Evolutionary conservation across 2,888 invertebrate species (phyloP).

Genomic region (Folsomia manolachei): DNA sequence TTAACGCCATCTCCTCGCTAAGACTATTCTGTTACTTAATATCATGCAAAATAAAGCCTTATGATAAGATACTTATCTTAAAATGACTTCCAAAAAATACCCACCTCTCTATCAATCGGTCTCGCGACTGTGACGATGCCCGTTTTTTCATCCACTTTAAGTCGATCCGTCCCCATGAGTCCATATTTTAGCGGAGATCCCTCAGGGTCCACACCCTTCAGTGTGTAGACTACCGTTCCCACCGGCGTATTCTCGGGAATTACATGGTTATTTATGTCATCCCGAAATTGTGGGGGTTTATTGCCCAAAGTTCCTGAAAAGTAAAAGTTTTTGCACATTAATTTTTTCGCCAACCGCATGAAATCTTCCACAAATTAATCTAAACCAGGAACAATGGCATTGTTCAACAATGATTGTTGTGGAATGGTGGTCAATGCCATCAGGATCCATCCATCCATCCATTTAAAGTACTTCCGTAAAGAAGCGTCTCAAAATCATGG

Average conservation of each 20-base stretch:
- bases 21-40: too few relatives aligned
- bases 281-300: conserved; percentile 69
- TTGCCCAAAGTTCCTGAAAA: conserved; percentile 58
- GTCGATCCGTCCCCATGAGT: conserved; percentile 71
- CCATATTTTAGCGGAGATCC: conserved; percentile 66
- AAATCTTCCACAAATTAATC: too few relatives aligned
- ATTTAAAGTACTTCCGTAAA: not conserved
- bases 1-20: not conserved
- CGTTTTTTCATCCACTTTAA: conserved; percentile 70
- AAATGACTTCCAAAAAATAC: not conserved
- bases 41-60: too few relatives aligned
- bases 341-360: too few relatives aligned
- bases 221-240: conserved; percentile 71
- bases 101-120: conserved; percentile 78
- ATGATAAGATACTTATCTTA: too few relatives aligned
- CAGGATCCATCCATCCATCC: not conserved
- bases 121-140: conserved; percentile 76
- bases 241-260: conserved; percentile 76
- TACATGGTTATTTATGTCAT: conserved; percentile 73
- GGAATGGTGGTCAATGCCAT: conserved; percentile 4
- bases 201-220: conserved; percentile 80
- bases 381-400: too few relatives aligned
- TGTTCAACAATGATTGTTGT: too few relatives aligned
- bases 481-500: not conserved
- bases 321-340: too few relatives aligned